These are phyloP conservation scores for Agonopterix alstromeriana DNA, from an alignment of 2,888 invertebrate genomes.

Conservation along the genomic window DNA sequence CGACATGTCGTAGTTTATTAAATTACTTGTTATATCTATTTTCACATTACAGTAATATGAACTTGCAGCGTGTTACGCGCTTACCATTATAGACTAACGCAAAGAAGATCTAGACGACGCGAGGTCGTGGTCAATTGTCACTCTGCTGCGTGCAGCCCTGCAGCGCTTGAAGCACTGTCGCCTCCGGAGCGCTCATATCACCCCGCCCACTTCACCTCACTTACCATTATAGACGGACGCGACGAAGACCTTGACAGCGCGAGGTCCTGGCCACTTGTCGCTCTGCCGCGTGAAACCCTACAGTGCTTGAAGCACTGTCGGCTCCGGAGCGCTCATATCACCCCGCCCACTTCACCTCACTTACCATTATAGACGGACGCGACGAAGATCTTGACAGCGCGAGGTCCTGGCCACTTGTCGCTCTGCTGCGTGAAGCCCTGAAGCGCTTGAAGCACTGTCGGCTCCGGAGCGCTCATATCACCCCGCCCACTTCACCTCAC, in stretches of 20 bases:
- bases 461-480: conserved; percentile 13
- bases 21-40: too few species aligned
- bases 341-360: conserved; percentile 35
- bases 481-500: conserved; percentile 5
- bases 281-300: conserved; percentile 57
- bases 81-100: conserved; percentile 76
- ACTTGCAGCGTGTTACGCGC: too few species aligned
- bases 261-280: conserved; percentile 75
- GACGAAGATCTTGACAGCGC: conserved; percentile 77
- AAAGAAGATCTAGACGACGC: conserved; percentile 77
- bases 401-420: conserved; percentile 75
- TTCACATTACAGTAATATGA: too few species aligned
- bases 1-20: too few species aligned
- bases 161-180: conserved; percentile 42
- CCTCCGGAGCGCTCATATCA: too few species aligned
- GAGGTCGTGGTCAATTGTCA: conserved; percentile 75
- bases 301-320: conserved; percentile 69
- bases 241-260: conserved; percentile 77
- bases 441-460: conserved; percentile 25
- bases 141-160: conserved; percentile 57
- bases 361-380: conserved; percentile 76
- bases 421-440: conserved; percentile 45
- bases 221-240: conserved; percentile 76
- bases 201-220: conserved; percentile 5
- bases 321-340: too few species aligned